A percentile compares a stretch with the other conserved stretches of the same genome.
Conservation (phyloP, 1,140 invertebrate species). For the Sycobia sp. region DNA sequence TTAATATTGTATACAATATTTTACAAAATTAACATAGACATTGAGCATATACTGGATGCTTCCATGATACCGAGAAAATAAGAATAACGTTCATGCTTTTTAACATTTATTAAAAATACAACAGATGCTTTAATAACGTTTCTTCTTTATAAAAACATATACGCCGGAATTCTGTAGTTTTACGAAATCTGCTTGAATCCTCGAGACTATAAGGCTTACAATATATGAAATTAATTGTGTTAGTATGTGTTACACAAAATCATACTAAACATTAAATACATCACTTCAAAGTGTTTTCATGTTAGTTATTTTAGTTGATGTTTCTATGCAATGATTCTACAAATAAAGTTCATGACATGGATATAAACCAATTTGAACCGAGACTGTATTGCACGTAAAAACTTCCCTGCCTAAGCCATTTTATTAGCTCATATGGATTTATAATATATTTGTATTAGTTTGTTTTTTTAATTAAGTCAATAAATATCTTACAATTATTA, state of each 20-base stretch:
- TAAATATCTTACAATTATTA: too few species aligned
- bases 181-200: too few species aligned
- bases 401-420: neutral
- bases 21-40: conserved; percentile 1
- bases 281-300: neutral
- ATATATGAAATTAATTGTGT: neutral
- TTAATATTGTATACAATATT: neutral
- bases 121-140: neutral
- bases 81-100: conserved; percentile 2
- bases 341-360: neutral
- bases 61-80: too few species aligned
- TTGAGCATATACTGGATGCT: too few species aligned
- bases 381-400: neutral
- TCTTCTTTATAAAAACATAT: neutral
- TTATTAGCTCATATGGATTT: conserved; percentile 2
- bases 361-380: neutral
- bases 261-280: neutral
- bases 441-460: neutral
- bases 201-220: too few species aligned
- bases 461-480: too few species aligned
- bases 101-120: conserved; percentile 17
- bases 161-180: too few species aligned
- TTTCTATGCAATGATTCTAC: neutral
- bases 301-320: neutral
- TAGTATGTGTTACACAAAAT: neutral